phyloP scores from a whole-genome alignment of 2,888 invertebrate species.

The Geotrupes spiniger region DNA sequence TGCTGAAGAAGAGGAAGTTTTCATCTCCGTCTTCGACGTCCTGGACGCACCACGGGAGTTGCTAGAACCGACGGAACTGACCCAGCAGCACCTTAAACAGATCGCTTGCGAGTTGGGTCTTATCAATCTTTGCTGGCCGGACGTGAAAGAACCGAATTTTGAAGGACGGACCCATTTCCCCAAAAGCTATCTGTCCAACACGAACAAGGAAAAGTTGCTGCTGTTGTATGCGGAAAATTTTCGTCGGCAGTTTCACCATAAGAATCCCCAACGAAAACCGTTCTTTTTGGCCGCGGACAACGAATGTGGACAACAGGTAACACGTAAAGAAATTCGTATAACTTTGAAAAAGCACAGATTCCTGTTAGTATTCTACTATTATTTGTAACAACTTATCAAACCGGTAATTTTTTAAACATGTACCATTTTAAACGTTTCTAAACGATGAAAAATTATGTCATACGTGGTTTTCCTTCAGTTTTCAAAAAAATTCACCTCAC shows the following conservation, averaged over 20 bases:
- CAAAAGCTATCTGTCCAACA: conserved; percentile 62
- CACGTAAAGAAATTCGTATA: too few species aligned
- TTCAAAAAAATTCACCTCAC: too few species aligned
- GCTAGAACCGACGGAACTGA: conserved; percentile 46
- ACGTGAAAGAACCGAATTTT: conserved; percentile 55
- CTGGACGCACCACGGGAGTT: conserved; percentile 42
- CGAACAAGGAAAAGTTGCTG: conserved; percentile 67
- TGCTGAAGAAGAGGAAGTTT: conserved; percentile 34
- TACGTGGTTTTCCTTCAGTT: too few species aligned
- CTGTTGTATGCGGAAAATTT: conserved; percentile 77
- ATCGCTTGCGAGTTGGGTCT: conserved; percentile 58
- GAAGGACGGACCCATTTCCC: conserved; percentile 62
- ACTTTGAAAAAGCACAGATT: too few species aligned
- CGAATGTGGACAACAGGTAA: conserved; percentile 76
- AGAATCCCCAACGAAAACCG: conserved; percentile 61
- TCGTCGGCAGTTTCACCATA: conserved; percentile 63
- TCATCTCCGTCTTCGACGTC: conserved; percentile 41
- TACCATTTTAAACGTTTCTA: too few species aligned
- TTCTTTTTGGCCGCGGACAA: conserved; percentile 70
- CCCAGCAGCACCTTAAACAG: conserved; percentile 56
- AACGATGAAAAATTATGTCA: too few species aligned
- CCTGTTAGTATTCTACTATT: too few species aligned
- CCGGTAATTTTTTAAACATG: too few species aligned
- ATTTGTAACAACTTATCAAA: too few species aligned
- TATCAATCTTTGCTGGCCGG: conserved; percentile 65